Evolutionary conservation across 2,113 vertebrate species (phyloP), one percentile per base, ranked within the genome.

Genomic region (Hippopotamus amphibius): DNA sequence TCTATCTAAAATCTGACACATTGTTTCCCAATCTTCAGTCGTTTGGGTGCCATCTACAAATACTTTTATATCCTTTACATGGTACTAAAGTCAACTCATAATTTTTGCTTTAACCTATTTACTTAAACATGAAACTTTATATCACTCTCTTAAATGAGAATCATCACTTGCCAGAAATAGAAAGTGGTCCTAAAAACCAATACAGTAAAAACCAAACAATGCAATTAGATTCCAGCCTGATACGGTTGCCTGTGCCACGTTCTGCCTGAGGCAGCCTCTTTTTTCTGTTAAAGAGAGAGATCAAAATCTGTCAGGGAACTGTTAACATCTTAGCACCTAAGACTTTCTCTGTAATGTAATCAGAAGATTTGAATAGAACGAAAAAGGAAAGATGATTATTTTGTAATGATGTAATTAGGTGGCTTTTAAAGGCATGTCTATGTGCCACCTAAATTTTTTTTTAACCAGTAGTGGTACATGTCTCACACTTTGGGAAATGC

Each of bases 261-360:
- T 84, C 63, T 69, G 41, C 66, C 19, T 7, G 55, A 74, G n/a
- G 59, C n/a, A 21, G 28, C 71, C 24, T 68, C 22, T 19, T 87
- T 57, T 88, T 63, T 30, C 50, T 66, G 6, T 6, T 84, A 26
- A 65, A 26, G 33, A 88, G 53, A 71, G 74, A 84, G 30, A 71
- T 82, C 33, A 88, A 68, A 55, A 63, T 59, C 59, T 68, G 53
- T 69, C 68, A 16, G 6, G 43, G 74, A 61, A 46, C 59, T 63
- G 6, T 71, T 41, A 83, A n/a, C 57, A 24, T 94, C 61, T 85
- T 88, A 88, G 85, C 74, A 90, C 82, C 91, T 76, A 30, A 76
- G 81, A 46, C 66, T 69, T 28, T 79, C 55, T 96, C 66, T 61
- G 1, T 69, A 72, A 30, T 83, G 57, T 22, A 63, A 94, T 50